Evolutionary conservation across 2,797 vertebrate species (phyloP), one percentile per base, ranked within the genome.

Genomic region (Pteronotus mesoamericanus): DNA sequence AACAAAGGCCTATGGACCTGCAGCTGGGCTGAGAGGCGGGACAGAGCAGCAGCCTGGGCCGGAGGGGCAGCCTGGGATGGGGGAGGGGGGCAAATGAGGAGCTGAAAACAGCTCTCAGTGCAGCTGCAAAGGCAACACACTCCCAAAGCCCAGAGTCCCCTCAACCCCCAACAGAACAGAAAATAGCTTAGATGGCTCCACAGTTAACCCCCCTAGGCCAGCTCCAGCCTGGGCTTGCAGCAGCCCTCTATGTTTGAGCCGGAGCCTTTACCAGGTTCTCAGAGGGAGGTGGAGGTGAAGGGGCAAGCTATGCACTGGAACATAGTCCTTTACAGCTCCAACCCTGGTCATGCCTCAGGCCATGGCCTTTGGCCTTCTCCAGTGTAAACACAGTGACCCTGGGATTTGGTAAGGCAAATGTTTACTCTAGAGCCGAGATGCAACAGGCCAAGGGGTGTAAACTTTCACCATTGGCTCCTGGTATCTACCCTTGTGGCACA

Each of bases 351-450:
- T 29, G 32, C 61, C 61, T 2, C 59, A 88, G 72, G 37, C 92
- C 93, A 16, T 16, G 75, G 68, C 89, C 92, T 95, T 96, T 94
- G 95, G 77, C 86, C 89, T 87, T 61, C 64, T 93, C 79, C n/a
- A 16, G 77, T 48, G 44, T 96, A 96, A 94, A 97, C 89, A 94
- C 57, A 21, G 55, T 92, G 97, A 95, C 94, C 68, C 90, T 86
- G 97, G 74, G 95, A 87, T 91, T 94, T 86, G 80, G 94, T 95
- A 87, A 96, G 74, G 96, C 94, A 97, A 97, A 85, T 97, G 95
- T 98, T 98, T 96, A 96, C 94, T 71, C 94, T 96, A 91, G 86
- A 80, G 77, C 48, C 64, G 72, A 86, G 74, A 77, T 69, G 91
- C 29, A 78, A 68, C 44, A 92, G 77, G 83, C 92, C 77, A 39